Conservation (phyloP, 2,888 invertebrate genomes). For the Leptopilina syphax region DNA sequence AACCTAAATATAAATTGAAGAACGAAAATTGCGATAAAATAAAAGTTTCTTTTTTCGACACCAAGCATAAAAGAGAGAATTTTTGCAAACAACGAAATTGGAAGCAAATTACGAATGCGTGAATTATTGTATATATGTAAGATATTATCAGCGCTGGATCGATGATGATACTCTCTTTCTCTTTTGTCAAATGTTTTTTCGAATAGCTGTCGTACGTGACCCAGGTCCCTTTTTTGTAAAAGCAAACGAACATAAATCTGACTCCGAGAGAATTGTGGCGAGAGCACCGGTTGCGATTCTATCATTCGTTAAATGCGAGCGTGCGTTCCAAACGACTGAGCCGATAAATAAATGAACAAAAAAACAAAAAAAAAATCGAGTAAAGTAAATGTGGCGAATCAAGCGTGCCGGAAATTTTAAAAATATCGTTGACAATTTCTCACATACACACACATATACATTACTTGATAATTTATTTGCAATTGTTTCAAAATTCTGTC, state of each 20-base stretch:
- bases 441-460: not conserved
- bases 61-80: constrained; percentile 26
- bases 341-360: constrained; percentile 54
- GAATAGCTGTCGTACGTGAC: constrained; percentile 46
- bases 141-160: constrained; percentile 2
- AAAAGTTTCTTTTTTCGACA: too few relatives aligned
- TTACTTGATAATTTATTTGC: too few relatives aligned
- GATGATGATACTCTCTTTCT: constrained; percentile 36
- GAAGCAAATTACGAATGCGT: constrained; percentile 18
- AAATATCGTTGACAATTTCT: constrained; percentile 44
- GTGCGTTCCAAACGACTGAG: constrained; percentile 51
- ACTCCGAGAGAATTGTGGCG: constrained; percentile 52
- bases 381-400: constrained; percentile 57
- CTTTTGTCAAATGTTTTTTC: constrained; percentile 47
- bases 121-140: not conserved
- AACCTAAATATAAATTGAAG: too few relatives aligned
- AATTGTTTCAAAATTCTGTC: too few relatives aligned
- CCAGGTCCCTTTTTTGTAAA: constrained; percentile 22
- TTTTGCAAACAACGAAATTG: constrained; percentile 55
- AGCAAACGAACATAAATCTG: constrained; percentile 58
- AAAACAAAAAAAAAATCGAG: constrained; percentile 43
- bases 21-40: too few relatives aligned
- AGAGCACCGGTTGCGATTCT: constrained; percentile 56
- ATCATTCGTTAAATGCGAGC: constrained; percentile 58
- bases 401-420: constrained; percentile 57